phyloP scores from a whole-genome alignment of 2,113 vertebrate species.

The Sceloporus undulatus region DNA sequence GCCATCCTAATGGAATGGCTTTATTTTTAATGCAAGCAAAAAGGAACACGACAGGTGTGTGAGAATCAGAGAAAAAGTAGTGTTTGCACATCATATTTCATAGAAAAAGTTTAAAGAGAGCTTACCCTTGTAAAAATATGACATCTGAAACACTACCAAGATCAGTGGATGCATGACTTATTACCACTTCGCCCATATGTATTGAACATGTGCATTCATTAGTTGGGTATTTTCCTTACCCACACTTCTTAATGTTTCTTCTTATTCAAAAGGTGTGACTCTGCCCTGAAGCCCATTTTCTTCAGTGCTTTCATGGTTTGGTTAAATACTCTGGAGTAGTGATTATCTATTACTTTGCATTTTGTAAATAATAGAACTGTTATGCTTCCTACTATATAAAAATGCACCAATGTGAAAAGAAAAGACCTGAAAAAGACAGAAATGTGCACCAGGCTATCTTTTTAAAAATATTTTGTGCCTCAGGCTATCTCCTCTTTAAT shows the following conservation, averaged over 20 bases:
- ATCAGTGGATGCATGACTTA: slow-evolving; percentile 57
- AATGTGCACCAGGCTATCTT: not conserved
- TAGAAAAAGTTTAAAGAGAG: slow-evolving; percentile 63
- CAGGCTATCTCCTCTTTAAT: not conserved
- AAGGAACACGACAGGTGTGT: not conserved
- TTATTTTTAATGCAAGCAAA: slow-evolving; percentile 47
- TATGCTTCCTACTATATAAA: not conserved
- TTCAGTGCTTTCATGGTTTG: slow-evolving; percentile 17
- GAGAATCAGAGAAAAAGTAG: slow-evolving; percentile 33
- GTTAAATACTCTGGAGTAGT: slow-evolving; percentile 14
- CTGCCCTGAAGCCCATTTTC: slow-evolving; percentile 26
- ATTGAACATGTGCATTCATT: slow-evolving; percentile 49
- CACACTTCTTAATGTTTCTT: slow-evolving; percentile 31
- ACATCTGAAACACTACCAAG: slow-evolving; percentile 56
- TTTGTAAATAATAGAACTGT: slow-evolving; percentile 25
- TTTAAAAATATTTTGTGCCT: not conserved
- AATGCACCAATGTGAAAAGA: not conserved
- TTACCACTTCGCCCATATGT: slow-evolving; percentile 55
- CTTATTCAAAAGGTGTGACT: slow-evolving; percentile 35
- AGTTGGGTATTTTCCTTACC: slow-evolving; percentile 51
- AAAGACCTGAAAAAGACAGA: slow-evolving; percentile 4
- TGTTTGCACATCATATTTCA: slow-evolving; percentile 58
- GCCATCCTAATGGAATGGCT: slow-evolving; percentile 38
- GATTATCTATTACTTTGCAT: slow-evolving; percentile 20
- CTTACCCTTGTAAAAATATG: slow-evolving; percentile 72